Evolutionary conservation across 2,797 vertebrate species (phyloP), one percentile per base, ranked within the genome.

Genomic region (Ctenosaura bakeri): DNA sequence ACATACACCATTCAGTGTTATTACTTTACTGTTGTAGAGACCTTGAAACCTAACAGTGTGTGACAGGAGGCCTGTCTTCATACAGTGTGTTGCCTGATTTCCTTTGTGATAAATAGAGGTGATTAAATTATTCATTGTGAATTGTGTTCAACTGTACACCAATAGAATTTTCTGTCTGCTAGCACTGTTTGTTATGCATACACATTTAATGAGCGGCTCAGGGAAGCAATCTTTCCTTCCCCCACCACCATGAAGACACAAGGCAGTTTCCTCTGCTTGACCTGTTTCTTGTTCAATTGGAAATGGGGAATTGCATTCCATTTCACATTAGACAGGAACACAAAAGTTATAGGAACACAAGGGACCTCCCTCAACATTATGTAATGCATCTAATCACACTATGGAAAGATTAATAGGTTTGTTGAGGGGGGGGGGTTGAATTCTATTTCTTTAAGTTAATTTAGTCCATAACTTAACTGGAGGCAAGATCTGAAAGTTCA

Each of bases 81-180:
- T 87, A 20, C 56, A 56, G 20, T 29, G 42, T 83, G 85, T 83
- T 83, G 85, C 85, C 62, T 83, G 85, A n/a, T 90, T 90, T 90
- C 73, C 85, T 90, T 52, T 88, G 69, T 10, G 90, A 62, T 89
- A 86, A 91, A 91, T 87, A 87, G 85, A 69, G n/a, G 71, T 56
- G 85, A 90, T 90, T 90, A 90, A 90, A 90, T 90, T 90, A 90
- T 90, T 90, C 89, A 90, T 87, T 26, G 74, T 69, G 85, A 90
- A 78, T 90, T 83, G 85, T 87, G 76, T 89, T 85, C 76, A 42
- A 85, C 85, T 83, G 80, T 69, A 77, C 81, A 42, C 89, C 89
- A 87, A 83, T 83, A 87, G 86, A 87, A 90, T 83, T 87, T 78
- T 42, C 62, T 83, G 42, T 83, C 89, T 69, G 85, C 80, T 87